Evolutionary conservation across 2,113 vertebrate species (phyloP).

Genomic region (Onychorhynchus coronatus): DNA sequence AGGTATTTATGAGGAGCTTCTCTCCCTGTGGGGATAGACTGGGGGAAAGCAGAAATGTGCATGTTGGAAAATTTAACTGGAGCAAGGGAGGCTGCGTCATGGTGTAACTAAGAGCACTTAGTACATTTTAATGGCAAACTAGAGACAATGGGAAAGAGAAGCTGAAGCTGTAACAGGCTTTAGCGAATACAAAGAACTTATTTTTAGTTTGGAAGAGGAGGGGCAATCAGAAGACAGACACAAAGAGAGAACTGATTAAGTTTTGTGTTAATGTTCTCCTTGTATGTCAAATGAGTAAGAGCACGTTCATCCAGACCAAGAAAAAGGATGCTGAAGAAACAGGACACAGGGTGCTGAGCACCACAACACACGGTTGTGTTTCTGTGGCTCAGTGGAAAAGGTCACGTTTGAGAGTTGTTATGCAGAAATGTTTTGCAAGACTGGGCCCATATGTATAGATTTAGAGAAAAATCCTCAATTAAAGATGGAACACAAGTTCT

Average conservation of each 20-base stretch:
- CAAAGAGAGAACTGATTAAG: neutral
- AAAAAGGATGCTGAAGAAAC: neutral
- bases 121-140: neutral
- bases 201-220: constrained; percentile 18
- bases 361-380: neutral
- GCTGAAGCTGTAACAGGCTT: neutral
- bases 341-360: neutral
- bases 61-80: constrained; percentile 41
- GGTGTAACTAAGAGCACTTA: constrained; percentile 17
- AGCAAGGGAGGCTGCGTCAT: constrained; percentile 4
- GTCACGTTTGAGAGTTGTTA: constrained; percentile 25
- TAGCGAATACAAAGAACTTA: neutral
- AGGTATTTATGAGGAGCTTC: constrained; percentile 68
- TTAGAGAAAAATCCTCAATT: constrained; percentile 1
- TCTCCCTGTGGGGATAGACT: constrained; percentile 55
- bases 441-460: neutral
- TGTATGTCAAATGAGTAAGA: neutral
- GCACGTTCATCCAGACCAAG: neutral
- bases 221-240: neutral
- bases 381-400: constrained; percentile 19
- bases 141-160: neutral
- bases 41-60: constrained; percentile 36
- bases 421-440: constrained; percentile 23
- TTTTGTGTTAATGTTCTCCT: neutral
- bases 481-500: neutral